phyloP scores from a whole-genome alignment of 2,113 vertebrate genomes.

The Tyrannus savana region DNA sequence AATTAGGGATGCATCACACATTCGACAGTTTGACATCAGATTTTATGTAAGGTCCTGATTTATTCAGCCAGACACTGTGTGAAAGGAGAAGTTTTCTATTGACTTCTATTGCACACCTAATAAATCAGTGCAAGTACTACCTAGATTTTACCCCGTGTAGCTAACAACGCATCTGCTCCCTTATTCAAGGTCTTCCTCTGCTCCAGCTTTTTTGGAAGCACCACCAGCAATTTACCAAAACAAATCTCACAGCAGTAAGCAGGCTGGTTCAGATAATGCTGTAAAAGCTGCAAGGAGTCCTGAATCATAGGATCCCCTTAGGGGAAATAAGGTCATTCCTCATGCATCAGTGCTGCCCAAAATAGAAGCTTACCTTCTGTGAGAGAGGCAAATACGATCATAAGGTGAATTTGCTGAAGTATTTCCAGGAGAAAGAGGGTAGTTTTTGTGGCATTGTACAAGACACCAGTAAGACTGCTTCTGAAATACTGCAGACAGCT shows the following conservation, averaged over 20 bases:
- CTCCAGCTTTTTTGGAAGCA: not conserved
- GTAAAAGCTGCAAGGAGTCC: not conserved
- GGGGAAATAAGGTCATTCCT: not conserved
- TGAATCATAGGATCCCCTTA: not conserved
- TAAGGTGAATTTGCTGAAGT: not conserved
- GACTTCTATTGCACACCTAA: not conserved
- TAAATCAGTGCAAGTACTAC: not conserved
- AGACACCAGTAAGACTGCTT: not conserved
- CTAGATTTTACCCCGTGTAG: not conserved
- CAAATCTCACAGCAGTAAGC: not conserved
- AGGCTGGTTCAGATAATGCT: not conserved
- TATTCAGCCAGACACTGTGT: not conserved
- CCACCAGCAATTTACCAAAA: not conserved
- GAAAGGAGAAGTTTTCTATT: not conserved
- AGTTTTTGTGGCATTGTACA: not conserved
- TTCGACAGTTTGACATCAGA: not conserved
- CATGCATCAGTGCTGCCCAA: not conserved
- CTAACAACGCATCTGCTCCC: not conserved
- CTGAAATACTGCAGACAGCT: not conserved
- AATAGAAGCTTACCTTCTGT: not conserved
- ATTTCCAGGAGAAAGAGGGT: not conserved
- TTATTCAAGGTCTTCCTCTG: not conserved
- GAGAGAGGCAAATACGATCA: not conserved
- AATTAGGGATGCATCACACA: not conserved
- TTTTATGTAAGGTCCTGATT: not conserved